Evolutionary conservation across 2,113 vertebrate genomes (phyloP), one percentile per base, ranked within the genome.

Genomic region (Suricata suricatta): DNA sequence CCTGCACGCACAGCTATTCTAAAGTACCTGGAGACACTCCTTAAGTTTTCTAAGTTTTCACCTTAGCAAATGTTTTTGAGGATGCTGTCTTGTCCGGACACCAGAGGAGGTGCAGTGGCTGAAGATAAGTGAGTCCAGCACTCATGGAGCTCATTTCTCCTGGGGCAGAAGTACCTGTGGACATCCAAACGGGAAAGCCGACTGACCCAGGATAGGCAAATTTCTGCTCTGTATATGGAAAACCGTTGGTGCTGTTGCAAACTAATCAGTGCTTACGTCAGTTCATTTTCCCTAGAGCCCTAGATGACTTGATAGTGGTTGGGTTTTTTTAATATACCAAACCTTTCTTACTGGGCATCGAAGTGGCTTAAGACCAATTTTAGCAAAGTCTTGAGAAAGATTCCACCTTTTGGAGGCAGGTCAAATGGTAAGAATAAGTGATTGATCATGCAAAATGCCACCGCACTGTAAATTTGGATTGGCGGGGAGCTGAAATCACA

Each of bases 351-450:
- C 2, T 44, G 27, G 57, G 10, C 27, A 19, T 77, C 83, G 72
- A 33, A 71, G 23, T 66, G 77, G 4, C 63, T 93, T 19, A 52
- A 93, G 54, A 74, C 29, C 64, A 85, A 93, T 81, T 92, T 95
- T 85, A 80, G 87, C 79, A 54, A 95, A 92, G 85, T 72, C 66
- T 77, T 95, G 82, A 54, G 79, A 92, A 97, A 41, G 52, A 92
- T 12, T 33, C 50, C 63, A 57, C 29, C 44, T 90, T 93, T 92
- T 60, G 72, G 79, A 89, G 47, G 76, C 2, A 35, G 5, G 96
- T 29, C 5, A 29, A 80, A n/a, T 19, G 38, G 31, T 47, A 95
- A 92, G 27, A 79, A 63, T 38, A 89, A 57, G 23, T 92, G 80
- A 33, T 31, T 88, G 17, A 88, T 84, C 90, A 81, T 50, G 50